phyloP scores from a whole-genome alignment of 2,888 invertebrate species.

The Eristalis tenax region DNA sequence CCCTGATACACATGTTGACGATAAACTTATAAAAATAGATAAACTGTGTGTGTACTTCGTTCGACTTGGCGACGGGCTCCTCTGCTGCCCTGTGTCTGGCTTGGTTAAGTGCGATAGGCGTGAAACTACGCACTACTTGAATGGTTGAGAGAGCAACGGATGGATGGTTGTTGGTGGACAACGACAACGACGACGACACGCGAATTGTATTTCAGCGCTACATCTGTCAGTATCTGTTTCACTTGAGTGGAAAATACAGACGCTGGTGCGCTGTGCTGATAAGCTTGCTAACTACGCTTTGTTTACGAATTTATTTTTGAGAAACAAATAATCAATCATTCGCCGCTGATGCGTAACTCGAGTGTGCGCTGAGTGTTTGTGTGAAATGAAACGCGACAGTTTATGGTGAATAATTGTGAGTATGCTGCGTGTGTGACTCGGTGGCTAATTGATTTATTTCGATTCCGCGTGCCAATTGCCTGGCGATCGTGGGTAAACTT shows the following conservation, averaged over 20 bases:
- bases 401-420: background rate
- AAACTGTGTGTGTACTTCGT: background rate
- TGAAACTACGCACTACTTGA: constrained; percentile 11
- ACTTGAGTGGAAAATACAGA: background rate
- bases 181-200: background rate
- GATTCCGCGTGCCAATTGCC: background rate
- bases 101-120: constrained; percentile 10
- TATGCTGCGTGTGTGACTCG: background rate
- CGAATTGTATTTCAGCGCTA: background rate
- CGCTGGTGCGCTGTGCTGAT: background rate
- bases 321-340: background rate
- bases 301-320: background rate
- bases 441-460: background rate
- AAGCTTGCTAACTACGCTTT: background rate
- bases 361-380: background rate
- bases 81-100: background rate
- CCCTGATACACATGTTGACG: constrained; percentile 22
- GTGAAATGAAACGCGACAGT: background rate
- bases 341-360: background rate
- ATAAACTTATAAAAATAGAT: constrained; percentile 49
- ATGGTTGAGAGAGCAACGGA: background rate
- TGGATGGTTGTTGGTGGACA: too few relatives aligned
- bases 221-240: background rate
- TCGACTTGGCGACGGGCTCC: background rate
- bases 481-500: too few relatives aligned